These are phyloP conservation scores for Drosophila quadrilineata DNA, from an alignment of 1,140 invertebrate genomes.

Conservation along the genomic window DNA sequence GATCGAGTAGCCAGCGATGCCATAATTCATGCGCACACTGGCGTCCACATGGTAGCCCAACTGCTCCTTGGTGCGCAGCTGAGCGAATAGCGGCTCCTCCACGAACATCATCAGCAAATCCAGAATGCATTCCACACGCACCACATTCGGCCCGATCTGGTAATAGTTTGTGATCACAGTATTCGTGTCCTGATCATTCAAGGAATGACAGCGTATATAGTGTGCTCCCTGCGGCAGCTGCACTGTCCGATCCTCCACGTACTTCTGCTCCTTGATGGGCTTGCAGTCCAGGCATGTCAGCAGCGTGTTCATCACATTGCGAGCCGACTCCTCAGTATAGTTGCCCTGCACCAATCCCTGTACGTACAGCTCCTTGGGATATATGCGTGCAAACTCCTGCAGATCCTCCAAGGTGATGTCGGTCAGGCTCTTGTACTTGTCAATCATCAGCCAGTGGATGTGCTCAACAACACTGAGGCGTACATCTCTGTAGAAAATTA, in stretches of 20 bases:
- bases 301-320: slow-evolving; percentile 82
- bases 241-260: slow-evolving; percentile 58
- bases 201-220: slow-evolving; percentile 86
- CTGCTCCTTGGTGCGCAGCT: slow-evolving; percentile 93
- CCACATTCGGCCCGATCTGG: slow-evolving; percentile 86
- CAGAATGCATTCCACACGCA: slow-evolving; percentile 86
- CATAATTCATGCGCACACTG: slow-evolving; percentile 86
- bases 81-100: slow-evolving; percentile 94
- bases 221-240: slow-evolving; percentile 86
- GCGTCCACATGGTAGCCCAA: slow-evolving; percentile 92
- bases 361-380: slow-evolving; percentile 85
- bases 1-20: slow-evolving; percentile 88
- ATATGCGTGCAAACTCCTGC: slow-evolving; percentile 83
- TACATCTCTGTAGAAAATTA: slow-evolving; percentile 84
- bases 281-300: slow-evolving; percentile 71
- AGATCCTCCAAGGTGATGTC: slow-evolving; percentile 85
- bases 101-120: slow-evolving; percentile 90
- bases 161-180: slow-evolving; percentile 95
- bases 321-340: slow-evolving; percentile 84
- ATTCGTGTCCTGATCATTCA: slow-evolving; percentile 90
- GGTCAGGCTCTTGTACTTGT: slow-evolving; percentile 85
- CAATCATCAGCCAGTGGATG: slow-evolving; percentile 84
- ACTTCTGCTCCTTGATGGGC: slow-evolving; percentile 58
- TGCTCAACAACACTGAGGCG: slow-evolving; percentile 85
- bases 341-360: slow-evolving; percentile 91